Base-by-base conservation (phyloP, 37 sponge, comb jelly and placozoan genomes). In the Mnemiopsis leidyi region DNA sequence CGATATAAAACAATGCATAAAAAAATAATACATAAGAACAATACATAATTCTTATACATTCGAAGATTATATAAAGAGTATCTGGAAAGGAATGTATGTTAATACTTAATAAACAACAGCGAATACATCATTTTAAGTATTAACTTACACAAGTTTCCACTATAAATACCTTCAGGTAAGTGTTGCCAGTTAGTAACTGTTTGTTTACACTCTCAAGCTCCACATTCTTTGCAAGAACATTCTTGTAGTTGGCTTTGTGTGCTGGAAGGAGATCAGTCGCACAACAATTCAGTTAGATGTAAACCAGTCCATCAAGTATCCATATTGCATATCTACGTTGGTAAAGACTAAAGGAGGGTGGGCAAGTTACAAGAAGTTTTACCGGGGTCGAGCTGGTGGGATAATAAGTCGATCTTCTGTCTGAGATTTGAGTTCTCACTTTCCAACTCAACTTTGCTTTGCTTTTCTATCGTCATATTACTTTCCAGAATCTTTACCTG, bases 151-250 rank as follows among this genome's bases (percentile, higher is more conserved):
- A n/a, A n/a, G n/a, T n/a, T n/a, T n/a, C n/a, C n/a, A n/a, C n/a
- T n/a, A n/a, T n/a, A n/a, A n/a, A n/a, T 85, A 85, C 90, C 90
- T 85, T 85, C 24, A 85, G 48, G 23, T 85, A 85, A 23, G 90
- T 85, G 61, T 85, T 85, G 3, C 90, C 35, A 37, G 90, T 85
- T 1, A 85, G 90, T 0, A 85, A 26, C 29, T 85, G 90, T 33
- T 40, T 85, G 90, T 85, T 85, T 20, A 85, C 90, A 18, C 61
- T 40, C 35, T 85, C 90, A 28, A 85, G 23, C 30, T 85, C 90
- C 25, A 23, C 25, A 21, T 85, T 85, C 90, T 85, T 85, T 7
- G 90, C 90, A 0, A 85, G 61, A 0, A 85, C 35, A 61, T 85
- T 85, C 48, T 85, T 85, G 29, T 85, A 85, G 90, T 85, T 85